phyloP scores from a whole-genome alignment of 2,797 vertebrate species.

The Epinephelus coioides region DNA sequence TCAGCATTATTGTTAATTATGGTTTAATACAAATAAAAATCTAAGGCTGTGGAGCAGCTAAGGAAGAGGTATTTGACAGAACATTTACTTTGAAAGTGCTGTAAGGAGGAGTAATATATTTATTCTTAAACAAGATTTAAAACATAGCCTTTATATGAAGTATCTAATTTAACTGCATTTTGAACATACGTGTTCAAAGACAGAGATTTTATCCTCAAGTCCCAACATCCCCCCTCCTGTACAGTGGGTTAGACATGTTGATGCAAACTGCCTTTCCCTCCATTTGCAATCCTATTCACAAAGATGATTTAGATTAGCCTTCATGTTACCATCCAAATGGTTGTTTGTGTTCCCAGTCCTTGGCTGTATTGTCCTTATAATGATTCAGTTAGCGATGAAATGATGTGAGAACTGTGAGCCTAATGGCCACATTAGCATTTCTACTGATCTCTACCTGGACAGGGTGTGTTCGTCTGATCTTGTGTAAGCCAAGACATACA shows the following conservation, averaged over 20 bases:
- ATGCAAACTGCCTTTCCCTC: neutral
- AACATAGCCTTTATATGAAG: neutral
- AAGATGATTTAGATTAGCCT: conserved; percentile 63
- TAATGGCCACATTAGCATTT: conserved; percentile 65
- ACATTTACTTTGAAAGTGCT: neutral
- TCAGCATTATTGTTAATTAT: conserved; percentile 1
- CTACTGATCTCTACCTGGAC: conserved; percentile 45
- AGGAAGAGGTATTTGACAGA: neutral
- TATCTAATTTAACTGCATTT: neutral
- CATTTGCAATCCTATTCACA: conserved; percentile 65
- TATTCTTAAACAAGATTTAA: neutral
- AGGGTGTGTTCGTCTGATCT: conserved; percentile 39
- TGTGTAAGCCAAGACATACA: neutral
- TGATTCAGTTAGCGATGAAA: conserved; percentile 62
- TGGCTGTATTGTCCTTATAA: conserved; percentile 71
- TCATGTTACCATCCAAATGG: conserved; percentile 39
- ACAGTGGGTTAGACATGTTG: conserved; percentile 25
- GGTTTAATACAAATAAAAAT: neutral
- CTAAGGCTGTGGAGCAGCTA: neutral
- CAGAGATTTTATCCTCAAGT: neutral
- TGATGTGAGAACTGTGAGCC: conserved; percentile 50
- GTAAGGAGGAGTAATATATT: neutral
- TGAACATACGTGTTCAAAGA: neutral
- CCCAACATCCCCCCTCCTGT: neutral
- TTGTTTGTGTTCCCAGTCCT: conserved; percentile 57